Evolutionary conservation across 1,140 invertebrate genomes (phyloP), one percentile per base, ranked within the genome.

Genomic region (Drosophila equinoxialis): DNA sequence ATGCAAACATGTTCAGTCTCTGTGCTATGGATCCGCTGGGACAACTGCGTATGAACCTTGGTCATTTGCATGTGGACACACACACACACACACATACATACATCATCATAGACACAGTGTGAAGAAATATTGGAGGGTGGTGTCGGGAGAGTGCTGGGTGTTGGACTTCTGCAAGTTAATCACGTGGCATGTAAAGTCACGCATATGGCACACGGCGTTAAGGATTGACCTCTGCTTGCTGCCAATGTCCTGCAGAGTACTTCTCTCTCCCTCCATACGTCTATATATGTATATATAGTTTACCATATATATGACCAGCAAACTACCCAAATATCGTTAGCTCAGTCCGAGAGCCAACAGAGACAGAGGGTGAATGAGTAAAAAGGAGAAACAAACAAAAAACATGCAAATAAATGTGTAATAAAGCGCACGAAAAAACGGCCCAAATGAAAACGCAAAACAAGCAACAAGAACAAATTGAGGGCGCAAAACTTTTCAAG

Each of bases 101-200:
- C 14, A 51, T 51, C 20, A 51, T 23, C 45, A 51, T 51, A 51
- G 45, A 51, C 20, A 51, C 17, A 11, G 45, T n/a, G 8, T 11
- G 30, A 17, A 35, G 3, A 35, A 17, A 33, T 35, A 41, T 17
- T 3, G 30, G 13, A 35, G 71, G 61, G 30, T 6, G 35, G 30
- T 51, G 30, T 51, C 8, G 41, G 73, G 20, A 58, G 33, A 20
- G 7, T 26, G 3, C 26, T 26, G 26, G 30, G 30, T 30, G 6
- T 30, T 30, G 30, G n/a, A 68, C 42, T 67, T 37, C 68, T 80
- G 77, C 68, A 87, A 79, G 83, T 86, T 86, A 87, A 87, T 86
- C 83, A 86, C 83, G 79, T 87, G 83, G 83, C 79, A 77, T 71
- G 76, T 77, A 87, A 87, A 86, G 83, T 86, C 83, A 86, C 83